Evolutionary conservation across 2,888 invertebrate genomes (phyloP).

Genomic region (Hypercompe scribonia): DNA sequence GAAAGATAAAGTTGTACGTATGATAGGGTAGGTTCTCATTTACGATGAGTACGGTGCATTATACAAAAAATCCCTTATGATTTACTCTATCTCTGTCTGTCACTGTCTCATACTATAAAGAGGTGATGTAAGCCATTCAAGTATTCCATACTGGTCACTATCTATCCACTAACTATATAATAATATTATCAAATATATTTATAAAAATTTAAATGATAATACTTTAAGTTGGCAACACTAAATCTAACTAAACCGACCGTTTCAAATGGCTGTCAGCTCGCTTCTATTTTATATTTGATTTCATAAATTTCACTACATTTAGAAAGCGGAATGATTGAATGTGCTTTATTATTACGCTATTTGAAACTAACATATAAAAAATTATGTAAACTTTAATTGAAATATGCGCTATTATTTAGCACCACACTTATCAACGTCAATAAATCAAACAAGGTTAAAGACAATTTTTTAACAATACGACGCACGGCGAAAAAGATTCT

Average conservation of each 20-base stretch:
- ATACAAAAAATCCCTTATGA: too few relatives aligned
- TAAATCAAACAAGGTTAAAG: conserved; percentile 62
- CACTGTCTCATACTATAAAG: too few relatives aligned
- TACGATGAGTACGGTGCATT: too few relatives aligned
- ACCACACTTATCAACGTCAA: conserved; percentile 49
- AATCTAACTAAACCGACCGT: not conserved
- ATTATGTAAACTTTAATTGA: conserved; percentile 3
- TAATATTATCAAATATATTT: too few relatives aligned
- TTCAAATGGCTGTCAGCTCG: not conserved
- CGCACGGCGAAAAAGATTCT: conserved; percentile 75
- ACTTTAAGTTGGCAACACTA: not conserved
- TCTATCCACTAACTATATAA: too few relatives aligned
- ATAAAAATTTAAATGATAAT: not conserved
- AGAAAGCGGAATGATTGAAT: not conserved
- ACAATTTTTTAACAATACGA: conserved; percentile 73
- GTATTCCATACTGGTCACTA: conserved; percentile 3
- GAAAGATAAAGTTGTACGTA: too few relatives aligned
- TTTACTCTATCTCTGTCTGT: too few relatives aligned
- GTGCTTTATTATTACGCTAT: not conserved
- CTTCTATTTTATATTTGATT: not conserved
- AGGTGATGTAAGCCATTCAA: too few relatives aligned
- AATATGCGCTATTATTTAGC: conserved; percentile 11
- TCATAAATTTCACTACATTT: not conserved
- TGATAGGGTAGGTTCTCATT: too few relatives aligned
- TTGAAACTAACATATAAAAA: not conserved